Evolutionary conservation across 2,113 vertebrate species (phyloP), one percentile per base, ranked within the genome.

Genomic region (Todiramphus saurophagus): DNA sequence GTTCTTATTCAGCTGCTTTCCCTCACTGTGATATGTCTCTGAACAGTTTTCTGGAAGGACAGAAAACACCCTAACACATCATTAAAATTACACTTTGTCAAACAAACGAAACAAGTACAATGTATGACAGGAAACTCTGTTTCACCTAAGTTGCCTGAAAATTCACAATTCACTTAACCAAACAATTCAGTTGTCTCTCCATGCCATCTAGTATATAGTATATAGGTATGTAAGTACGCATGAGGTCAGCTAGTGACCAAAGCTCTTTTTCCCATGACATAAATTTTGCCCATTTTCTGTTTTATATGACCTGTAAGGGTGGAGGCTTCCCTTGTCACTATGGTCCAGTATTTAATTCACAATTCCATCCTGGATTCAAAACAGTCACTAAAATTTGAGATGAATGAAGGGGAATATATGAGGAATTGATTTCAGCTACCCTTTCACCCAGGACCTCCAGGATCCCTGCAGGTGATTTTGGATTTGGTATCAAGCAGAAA

Each of bases 401-500:
- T 50, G 44, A 84, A 81, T 67, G 41, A 73, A 37, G 25, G 13
- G 19, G 33, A 72, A 91, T 39, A 66, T 13, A 81, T 12, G 41
- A 78, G 39, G 64, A 87, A 81, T 7, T 37, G 44, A 62, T 60
- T 90, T 84, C 78, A 84, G 69, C 35, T 74, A 27, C 48, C 10
- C 16, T 69, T 89, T 60, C 68, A 50, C 33, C 9, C 35, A 82
- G 64, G 51, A 51, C 6, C n/a, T 17, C 2, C 0, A 31, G 56
- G 31, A n/a, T 74, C 30, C 30, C 41, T 55, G 27, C 1, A 7
- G 31, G 35, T 63, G 14, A 70, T 41, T 90, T 55, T 63, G 35
- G 10, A 23, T 83, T 77, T 91, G 18, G 24, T 70, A 83, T 46
- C 50, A 78, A 37, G n/a, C n/a, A 89, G 55, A 94, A 96, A 87